Conservation (phyloP, 30 jellyfish, hydroid and myxozoan species). For the Aurelia sp. region DNA sequence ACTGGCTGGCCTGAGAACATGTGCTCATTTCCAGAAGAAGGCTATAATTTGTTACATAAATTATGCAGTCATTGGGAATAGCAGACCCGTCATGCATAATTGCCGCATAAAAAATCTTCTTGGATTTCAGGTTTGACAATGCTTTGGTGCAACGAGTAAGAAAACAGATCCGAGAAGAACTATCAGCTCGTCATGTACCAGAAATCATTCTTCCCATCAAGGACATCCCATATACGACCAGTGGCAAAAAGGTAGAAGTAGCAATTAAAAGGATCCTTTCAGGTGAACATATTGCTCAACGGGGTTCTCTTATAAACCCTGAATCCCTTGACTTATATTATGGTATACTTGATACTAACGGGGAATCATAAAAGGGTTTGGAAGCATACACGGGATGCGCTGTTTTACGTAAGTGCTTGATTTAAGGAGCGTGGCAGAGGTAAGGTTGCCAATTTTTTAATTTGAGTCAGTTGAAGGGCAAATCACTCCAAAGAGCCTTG, state of each 20-base stretch:
- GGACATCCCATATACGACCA: slow-evolving; percentile 97
- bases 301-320: slow-evolving; percentile 93
- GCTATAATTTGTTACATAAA: too few relatives aligned
- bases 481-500: too few relatives aligned
- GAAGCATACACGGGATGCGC: background rate
- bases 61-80: too few relatives aligned
- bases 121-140: slow-evolving; percentile 54
- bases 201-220: slow-evolving; percentile 71
- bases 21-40: too few relatives aligned
- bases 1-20: too few relatives aligned
- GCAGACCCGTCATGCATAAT: too few relatives aligned
- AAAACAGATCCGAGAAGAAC: slow-evolving; percentile 62
- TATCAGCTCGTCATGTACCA: slow-evolving; percentile 98
- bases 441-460: too few relatives aligned
- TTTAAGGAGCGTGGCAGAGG: too few relatives aligned
- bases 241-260: slow-evolving; percentile 98
- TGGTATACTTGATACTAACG: slow-evolving; percentile 59
- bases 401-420: too few relatives aligned
- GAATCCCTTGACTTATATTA: slow-evolving; percentile 88
- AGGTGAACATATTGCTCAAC: slow-evolving; percentile 82
- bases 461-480: too few relatives aligned
- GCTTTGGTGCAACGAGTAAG: slow-evolving; percentile 72
- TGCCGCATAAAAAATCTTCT: too few relatives aligned
- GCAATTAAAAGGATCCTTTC: slow-evolving; percentile 92
- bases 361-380: background rate